A percentile compares a stretch with the other conserved stretches of the same genome.
phyloP scores from a whole-genome alignment of 2,888 invertebrate species.

The Antheraea yamamai region DNA sequence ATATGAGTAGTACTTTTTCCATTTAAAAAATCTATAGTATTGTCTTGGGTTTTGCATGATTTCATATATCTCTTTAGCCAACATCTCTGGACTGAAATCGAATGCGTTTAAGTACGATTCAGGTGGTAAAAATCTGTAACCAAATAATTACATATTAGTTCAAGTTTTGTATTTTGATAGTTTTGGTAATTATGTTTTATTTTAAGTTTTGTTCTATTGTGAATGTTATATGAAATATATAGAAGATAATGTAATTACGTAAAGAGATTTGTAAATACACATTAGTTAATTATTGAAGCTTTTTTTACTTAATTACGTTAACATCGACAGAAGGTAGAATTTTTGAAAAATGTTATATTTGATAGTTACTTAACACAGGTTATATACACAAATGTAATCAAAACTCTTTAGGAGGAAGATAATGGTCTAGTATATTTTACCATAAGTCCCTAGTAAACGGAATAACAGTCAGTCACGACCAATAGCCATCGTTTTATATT shows the following conservation, averaged over 20 bases:
- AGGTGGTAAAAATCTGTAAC: slow-evolving; percentile 60
- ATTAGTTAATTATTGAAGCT: neutral
- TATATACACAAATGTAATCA: neutral
- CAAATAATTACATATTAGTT: neutral
- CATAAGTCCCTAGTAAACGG: neutral
- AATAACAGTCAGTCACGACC: neutral
- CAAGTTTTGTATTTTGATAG: neutral
- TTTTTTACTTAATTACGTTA: neutral
- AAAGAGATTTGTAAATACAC: neutral
- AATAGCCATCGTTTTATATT: no score
- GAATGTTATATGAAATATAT: neutral
- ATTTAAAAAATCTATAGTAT: slow-evolving; percentile 57
- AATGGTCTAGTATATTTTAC: neutral
- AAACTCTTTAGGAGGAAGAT: neutral
- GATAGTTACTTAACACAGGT: neutral
- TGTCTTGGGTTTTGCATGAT: slow-evolving; percentile 42
- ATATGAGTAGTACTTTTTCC: slow-evolving; percentile 57
- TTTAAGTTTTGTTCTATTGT: neutral
- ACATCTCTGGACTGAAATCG: slow-evolving; percentile 42
- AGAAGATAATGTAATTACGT: neutral
- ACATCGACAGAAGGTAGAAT: neutral
- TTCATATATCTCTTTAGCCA: slow-evolving; percentile 51
- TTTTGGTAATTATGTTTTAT: neutral
- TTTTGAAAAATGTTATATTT: neutral
- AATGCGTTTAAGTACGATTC: slow-evolving; percentile 58